Conservation (phyloP, 2,113 vertebrate genomes). For the Grallaria varia region DNA sequence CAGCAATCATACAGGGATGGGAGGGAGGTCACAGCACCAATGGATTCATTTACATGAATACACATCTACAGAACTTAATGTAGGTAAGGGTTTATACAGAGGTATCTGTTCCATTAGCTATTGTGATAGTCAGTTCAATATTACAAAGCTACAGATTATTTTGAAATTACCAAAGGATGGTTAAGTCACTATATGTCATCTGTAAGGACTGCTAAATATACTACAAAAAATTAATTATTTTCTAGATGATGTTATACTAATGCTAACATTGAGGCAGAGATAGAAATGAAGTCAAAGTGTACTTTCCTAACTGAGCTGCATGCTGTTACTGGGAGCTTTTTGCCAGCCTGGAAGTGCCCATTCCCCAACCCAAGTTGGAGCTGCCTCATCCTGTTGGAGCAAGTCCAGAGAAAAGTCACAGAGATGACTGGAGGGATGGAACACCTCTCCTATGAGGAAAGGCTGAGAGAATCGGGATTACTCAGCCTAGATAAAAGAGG, state of each 20-base stretch:
- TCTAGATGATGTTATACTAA: background rate
- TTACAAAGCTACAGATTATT: background rate
- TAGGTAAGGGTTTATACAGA: conserved; percentile 9
- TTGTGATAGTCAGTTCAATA: conserved; percentile 8
- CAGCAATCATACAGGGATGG: background rate
- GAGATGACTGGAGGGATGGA: background rate
- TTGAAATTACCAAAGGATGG: conserved; percentile 10
- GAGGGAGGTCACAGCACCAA: background rate
- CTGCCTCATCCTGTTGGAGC: background rate
- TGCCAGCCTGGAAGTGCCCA: background rate
- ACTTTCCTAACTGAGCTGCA: background rate
- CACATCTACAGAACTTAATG: background rate
- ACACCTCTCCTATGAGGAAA: background rate
- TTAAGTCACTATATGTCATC: background rate
- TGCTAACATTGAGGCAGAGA: background rate
- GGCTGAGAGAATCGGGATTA: background rate
- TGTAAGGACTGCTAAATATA: conserved; percentile 17
- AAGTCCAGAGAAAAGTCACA: background rate
- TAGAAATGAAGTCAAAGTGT: rapidly evolving
- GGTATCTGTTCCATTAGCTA: conserved; percentile 1
- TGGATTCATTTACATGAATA: background rate
- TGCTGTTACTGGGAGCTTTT: background rate
- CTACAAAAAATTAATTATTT: background rate
- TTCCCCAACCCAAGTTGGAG: background rate
- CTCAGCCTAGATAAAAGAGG: background rate